Percentiles rank a stretch among this genome's conserved stretches.
phyloP scores from a whole-genome alignment of 2,797 vertebrate species.

The Sebastes hubbsi region DNA sequence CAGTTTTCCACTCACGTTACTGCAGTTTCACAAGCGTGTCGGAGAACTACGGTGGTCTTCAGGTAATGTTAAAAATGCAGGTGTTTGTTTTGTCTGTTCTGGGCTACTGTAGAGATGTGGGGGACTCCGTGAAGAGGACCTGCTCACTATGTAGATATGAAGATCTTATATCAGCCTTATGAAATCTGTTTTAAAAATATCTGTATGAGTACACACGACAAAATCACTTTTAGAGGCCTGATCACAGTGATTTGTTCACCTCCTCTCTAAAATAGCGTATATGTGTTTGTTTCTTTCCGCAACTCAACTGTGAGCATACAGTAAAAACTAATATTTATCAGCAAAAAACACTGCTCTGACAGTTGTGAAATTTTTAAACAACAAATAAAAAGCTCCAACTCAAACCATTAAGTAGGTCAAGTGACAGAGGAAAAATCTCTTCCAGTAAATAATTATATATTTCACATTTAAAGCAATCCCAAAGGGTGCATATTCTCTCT shows the following conservation, averaged over 20 bases:
- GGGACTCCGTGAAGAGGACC: too few species aligned
- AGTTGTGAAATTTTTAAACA: constrained; percentile 18
- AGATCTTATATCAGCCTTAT: too few species aligned
- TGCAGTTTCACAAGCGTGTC: too few species aligned
- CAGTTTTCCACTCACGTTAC: too few species aligned
- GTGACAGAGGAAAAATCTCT: constrained; percentile 22
- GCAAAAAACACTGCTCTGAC: neutral
- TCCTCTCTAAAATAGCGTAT: neutral
- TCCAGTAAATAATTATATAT: constrained; percentile 42
- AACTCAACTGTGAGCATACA: neutral
- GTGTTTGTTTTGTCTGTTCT: too few species aligned
- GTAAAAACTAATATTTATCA: neutral
- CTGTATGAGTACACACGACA: neutral
- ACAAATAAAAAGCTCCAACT: constrained; percentile 40
- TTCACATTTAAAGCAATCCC: constrained; percentile 35
- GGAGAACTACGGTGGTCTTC: too few species aligned
- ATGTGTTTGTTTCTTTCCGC: neutral
- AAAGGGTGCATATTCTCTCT: constrained; percentile 40
- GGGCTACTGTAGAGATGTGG: too few species aligned
- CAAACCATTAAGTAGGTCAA: constrained; percentile 58
- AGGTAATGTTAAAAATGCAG: too few species aligned
- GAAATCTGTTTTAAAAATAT: too few species aligned
- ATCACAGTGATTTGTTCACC: neutral
- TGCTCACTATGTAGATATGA: too few species aligned
- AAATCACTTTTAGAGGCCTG: neutral